A percentile compares a stretch with the other conserved stretches of the same genome.
These are phyloP conservation scores for Drosophila kanapiae DNA, from an alignment of 1,140 invertebrate genomes.

Conservation along the genomic window DNA sequence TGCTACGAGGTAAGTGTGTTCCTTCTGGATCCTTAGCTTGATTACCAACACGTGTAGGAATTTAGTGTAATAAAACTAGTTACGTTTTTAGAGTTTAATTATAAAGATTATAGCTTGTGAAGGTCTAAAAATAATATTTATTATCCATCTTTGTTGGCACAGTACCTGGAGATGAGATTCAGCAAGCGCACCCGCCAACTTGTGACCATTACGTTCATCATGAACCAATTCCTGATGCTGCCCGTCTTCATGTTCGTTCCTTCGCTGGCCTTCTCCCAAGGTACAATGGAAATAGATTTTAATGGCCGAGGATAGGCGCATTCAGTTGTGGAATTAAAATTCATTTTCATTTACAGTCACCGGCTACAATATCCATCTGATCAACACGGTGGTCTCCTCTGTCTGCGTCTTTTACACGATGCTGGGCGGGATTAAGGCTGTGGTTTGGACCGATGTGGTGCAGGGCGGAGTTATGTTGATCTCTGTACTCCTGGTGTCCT, in stretches of 20 bases:
- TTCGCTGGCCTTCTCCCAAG: constrained; percentile 91
- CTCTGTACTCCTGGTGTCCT: constrained; percentile 89
- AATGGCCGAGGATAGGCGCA: not conserved
- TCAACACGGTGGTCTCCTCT: constrained; percentile 90
- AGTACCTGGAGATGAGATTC: constrained; percentile 91
- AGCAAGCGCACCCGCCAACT: constrained; percentile 87
- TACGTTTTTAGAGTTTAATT: not conserved
- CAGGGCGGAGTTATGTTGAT: constrained; percentile 92
- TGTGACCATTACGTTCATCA: constrained; percentile 88
- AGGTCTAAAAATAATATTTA: not conserved
- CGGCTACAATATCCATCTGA: constrained; percentile 90
- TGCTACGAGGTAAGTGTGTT: constrained; percentile 90
- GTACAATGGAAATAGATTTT: constrained; percentile 84
- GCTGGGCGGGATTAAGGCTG: constrained; percentile 93
- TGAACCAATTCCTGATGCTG: constrained; percentile 84
- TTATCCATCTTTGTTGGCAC: constrained; percentile 10
- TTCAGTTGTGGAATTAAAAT: constrained; percentile 30
- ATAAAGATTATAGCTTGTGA: not conserved
- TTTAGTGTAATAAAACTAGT: not conserved
- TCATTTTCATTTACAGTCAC: constrained; percentile 87
- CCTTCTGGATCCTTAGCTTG: not conserved
- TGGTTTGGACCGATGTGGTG: constrained; percentile 95
- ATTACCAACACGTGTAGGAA: not conserved
- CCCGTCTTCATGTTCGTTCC: constrained; percentile 86
- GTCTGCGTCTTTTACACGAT: constrained; percentile 94